phyloP scores from a whole-genome alignment of 2,888 invertebrate species.

The Napeogenes sylphis region DNA sequence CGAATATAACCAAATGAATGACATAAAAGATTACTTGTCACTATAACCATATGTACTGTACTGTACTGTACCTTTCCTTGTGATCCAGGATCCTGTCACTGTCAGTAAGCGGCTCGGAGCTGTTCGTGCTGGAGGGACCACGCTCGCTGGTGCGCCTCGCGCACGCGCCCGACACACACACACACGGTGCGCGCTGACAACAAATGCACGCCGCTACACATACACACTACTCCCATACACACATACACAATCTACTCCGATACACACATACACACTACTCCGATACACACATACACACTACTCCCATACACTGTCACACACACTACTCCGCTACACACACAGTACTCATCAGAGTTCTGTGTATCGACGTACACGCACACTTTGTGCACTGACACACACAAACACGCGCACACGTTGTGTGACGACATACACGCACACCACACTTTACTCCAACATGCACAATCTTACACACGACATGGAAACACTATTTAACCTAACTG shows the following conservation, averaged over 20 bases:
- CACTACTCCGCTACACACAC: slow-evolving; percentile 4
- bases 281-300: neutral
- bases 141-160: slow-evolving; percentile 88
- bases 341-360: no score
- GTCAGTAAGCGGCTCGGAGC: slow-evolving; percentile 82
- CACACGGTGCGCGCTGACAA: slow-evolving; percentile 38
- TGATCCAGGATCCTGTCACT: slow-evolving; percentile 75
- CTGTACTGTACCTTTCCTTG: neutral
- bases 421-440: neutral
- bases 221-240: neutral
- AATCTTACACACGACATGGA: no score
- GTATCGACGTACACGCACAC: no score
- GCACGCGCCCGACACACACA: slow-evolving; percentile 82
- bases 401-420: neutral
- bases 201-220: slow-evolving; percentile 3
- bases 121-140: slow-evolving; percentile 89
- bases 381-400: no score
- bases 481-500: no score
- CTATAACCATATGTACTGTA: no score
- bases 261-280: no score
- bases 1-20: no score
- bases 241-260: no score
- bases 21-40: no score
- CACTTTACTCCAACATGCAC: neutral
- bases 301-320: neutral